These are phyloP conservation scores for roundworm (Caenorhabditis elegans) DNA, from an alignment of 1,140 invertebrate genomes.

Conservation along the genomic window DNA sequence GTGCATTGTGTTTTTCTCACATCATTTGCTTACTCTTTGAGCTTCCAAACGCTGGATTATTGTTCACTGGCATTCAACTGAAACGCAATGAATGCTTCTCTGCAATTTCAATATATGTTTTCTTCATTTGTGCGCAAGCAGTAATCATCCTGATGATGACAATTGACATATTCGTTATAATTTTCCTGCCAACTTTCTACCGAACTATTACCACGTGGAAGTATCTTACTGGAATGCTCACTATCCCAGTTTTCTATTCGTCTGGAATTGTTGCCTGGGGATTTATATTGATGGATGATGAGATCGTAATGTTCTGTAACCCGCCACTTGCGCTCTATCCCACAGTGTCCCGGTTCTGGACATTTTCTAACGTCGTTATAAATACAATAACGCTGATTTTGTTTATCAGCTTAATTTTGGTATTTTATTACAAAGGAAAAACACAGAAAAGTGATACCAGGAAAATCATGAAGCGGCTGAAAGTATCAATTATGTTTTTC, in stretches of 20 bases:
- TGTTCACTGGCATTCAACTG: conserved; percentile 1
- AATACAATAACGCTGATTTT: neutral
- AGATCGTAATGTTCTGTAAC: conserved; percentile 16
- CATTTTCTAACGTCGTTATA: conserved; percentile 6
- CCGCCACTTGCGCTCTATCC: conserved; percentile 8
- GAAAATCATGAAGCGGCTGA: neutral
- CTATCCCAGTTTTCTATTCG: neutral
- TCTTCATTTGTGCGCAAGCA: neutral
- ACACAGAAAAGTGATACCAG: conserved; percentile 22
- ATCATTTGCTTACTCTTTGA: neutral
- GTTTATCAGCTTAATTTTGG: neutral
- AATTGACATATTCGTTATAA: neutral
- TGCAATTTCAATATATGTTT: neutral
- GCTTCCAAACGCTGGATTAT: neutral
- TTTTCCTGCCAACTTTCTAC: neutral
- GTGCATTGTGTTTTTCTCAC: neutral
- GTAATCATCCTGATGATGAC: conserved; percentile 18
- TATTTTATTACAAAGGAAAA: conserved; percentile 5
- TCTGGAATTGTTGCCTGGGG: neutral
- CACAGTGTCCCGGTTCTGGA: neutral
- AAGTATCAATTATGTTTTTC: neutral
- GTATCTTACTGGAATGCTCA: neutral
- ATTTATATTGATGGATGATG: neutral
- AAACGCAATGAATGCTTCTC: neutral
- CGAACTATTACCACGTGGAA: neutral